Evolutionary conservation across 2,888 invertebrate species (phyloP).

Genomic region (Sesia bembeciformis): DNA sequence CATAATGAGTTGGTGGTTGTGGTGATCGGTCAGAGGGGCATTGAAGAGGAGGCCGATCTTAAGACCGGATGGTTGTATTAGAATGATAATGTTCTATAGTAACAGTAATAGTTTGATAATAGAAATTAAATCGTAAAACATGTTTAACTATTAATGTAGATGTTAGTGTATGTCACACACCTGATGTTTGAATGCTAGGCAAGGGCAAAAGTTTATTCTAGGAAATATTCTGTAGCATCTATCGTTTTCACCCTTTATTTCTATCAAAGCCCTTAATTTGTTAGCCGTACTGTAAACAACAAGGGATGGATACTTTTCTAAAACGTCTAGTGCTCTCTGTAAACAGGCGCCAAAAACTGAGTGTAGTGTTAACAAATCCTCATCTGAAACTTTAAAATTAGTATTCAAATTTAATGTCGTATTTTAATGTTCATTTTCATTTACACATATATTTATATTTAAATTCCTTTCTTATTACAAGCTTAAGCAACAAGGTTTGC

Average conservation of each 20-base stretch:
- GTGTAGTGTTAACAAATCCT: conserved; percentile 69
- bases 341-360: conserved; percentile 75
- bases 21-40: no score
- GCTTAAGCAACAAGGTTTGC: no score
- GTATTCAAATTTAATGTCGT: neutral
- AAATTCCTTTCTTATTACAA: neutral
- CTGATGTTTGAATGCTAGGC: conserved; percentile 73
- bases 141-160: no score
- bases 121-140: neutral
- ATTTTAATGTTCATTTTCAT: no score
- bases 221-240: conserved; percentile 77
- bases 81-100: no score
- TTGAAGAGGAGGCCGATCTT: no score
- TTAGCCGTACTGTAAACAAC: conserved; percentile 57
- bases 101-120: no score
- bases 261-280: conserved; percentile 61
- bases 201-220: conserved; percentile 79
- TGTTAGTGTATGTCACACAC: neutral
- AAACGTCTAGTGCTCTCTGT: conserved; percentile 74
- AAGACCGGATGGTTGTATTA: no score
- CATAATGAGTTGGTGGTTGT: no score
- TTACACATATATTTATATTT: neutral
- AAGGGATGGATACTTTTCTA: conserved; percentile 73
- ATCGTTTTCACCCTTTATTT: conserved; percentile 71
- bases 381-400: conserved; percentile 68